Conservation (phyloP, 2,888 invertebrate species). For the Poecilus cupreus region DNA sequence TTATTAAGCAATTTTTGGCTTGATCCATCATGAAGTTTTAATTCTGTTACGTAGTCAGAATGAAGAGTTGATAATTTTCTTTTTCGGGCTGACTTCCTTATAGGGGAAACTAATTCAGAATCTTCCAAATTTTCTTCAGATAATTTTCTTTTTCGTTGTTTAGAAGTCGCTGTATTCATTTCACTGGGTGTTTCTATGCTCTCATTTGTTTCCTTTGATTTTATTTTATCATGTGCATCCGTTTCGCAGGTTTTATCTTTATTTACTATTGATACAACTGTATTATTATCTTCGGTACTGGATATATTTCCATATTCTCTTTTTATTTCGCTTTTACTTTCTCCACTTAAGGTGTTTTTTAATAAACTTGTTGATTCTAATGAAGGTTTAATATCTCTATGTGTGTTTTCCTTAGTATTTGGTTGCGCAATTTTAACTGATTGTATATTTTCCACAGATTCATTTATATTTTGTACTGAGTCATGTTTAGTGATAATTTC, state of each 20-base stretch:
- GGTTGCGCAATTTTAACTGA: background rate
- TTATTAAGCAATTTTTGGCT: background rate
- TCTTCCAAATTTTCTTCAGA: background rate
- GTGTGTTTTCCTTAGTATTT: background rate
- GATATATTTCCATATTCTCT: background rate
- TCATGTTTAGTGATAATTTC: background rate
- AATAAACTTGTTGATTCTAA: background rate
- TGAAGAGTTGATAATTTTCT: slow-evolving; percentile 33
- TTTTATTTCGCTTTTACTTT: background rate
- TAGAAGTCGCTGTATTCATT: background rate
- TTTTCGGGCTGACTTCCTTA: slow-evolving; percentile 39
- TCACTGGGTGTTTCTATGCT: no score
- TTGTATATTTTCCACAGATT: background rate
- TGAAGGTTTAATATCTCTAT: background rate
- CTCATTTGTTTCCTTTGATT: no score
- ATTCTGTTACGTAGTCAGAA: slow-evolving; percentile 48
- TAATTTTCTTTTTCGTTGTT: slow-evolving; percentile 9
- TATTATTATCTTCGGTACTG: background rate
- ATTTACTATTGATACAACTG: background rate
- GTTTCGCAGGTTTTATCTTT: background rate
- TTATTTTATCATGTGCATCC: background rate
- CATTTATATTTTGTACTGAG: background rate
- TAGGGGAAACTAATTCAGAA: background rate
- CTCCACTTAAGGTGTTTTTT: background rate
- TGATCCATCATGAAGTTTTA: slow-evolving; percentile 37